Evolutionary conservation across 2,797 vertebrate species (phyloP).

Genomic region (Halcyon badia): DNA sequence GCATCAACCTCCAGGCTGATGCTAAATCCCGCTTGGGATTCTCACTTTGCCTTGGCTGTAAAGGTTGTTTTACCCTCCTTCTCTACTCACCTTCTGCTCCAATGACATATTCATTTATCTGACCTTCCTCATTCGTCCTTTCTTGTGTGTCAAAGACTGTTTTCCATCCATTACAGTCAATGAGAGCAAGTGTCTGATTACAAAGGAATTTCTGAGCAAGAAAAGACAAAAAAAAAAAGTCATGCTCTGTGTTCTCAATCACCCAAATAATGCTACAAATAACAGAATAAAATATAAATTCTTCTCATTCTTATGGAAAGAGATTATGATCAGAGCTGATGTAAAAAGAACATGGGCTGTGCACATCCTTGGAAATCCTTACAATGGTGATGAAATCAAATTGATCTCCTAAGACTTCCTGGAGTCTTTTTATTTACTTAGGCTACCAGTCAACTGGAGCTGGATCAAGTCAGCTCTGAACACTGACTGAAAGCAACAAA

Average conservation of each 20-base stretch:
- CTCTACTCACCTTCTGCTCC: not conserved
- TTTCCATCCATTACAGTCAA: not conserved
- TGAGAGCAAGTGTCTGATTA: not conserved
- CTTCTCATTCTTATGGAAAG: not conserved
- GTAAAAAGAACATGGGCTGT: not conserved
- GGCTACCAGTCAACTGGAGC: not conserved
- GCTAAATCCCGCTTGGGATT: not conserved
- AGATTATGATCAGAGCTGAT: not conserved
- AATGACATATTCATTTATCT: not conserved
- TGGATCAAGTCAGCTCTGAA: not conserved
- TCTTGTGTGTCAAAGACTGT: not conserved
- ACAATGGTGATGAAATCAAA: not conserved
- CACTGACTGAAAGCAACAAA: not conserved
- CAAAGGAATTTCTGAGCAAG: slow-evolving; percentile 13
- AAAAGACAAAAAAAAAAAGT: slow-evolving; percentile 25
- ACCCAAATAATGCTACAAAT: not conserved
- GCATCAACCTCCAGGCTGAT: not conserved
- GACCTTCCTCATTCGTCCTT: not conserved
- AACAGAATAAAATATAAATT: not conserved
- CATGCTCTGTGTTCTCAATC: not conserved
- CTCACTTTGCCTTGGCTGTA: not conserved
- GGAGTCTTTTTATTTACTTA: slow-evolving; percentile 10
- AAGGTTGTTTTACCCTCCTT: not conserved
- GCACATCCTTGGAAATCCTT: not conserved
- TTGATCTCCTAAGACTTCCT: not conserved